Base-by-base conservation (phyloP, 2,888 invertebrate genomes). In the Lochmaea capreae region DNA sequence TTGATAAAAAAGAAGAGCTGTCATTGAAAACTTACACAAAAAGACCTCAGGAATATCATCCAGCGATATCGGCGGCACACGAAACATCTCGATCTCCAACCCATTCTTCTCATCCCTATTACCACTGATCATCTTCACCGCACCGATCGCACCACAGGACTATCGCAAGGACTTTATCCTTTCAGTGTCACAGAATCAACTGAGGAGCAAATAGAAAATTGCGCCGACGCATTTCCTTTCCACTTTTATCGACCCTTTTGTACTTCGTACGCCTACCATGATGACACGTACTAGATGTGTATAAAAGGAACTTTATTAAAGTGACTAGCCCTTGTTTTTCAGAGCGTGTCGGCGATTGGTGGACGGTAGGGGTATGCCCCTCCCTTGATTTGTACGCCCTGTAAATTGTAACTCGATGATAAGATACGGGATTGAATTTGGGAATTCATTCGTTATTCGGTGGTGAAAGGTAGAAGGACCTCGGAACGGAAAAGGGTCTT, bases 1-100 rank as follows among this genome's bases (percentile, higher is more conserved):
- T 10, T n/a, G 1, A 3, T 22, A 39, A 61, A 61, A 42, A 6
- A 62, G 12, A 52, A n/a, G 39, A 70, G 5, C 61, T 26, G 9
- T 33, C 14, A 52, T 33, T 12, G n/a, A 54, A 67, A 69, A 91
- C 92, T 90, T 92, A 93, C 93, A 92, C 87, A 93, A 87, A 83
- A 93, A 89, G 88, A 92, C 91, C 87, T 93, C 92, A 52, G 93
- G 93, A 83, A 93, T 90, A 85, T 92, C 91, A 86, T 93, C 93
- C 79, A 93, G 88, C 84, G 92, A 91, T 82, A 93, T 92, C 81
- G 93, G 93, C 77, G 93, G 93, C 81, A 93, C 92, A 84, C 93
- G 90, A 88, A 92, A 89, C 85, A 90, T 89, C 82, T 89, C 88
- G 70, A 87, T 86, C 77, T 86, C 85, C 69, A 86, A 79, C 52